Percentiles rank a stretch among this genome's conserved stretches.
Conservation (phyloP, 2,113 vertebrate species). For the Mesitornis unicolor region DNA sequence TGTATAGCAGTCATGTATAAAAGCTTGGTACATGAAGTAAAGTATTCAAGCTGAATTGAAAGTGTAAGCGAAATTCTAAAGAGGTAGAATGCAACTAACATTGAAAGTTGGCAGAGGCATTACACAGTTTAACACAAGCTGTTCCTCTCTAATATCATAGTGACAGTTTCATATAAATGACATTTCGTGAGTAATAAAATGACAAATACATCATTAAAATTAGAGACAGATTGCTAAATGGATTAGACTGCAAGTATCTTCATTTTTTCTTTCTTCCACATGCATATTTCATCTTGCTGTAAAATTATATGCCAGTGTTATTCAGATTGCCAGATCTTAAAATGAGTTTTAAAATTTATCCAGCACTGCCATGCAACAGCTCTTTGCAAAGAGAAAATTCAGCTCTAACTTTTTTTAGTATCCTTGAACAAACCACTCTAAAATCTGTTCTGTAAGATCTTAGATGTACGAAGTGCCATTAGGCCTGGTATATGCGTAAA, state of each 20-base stretch:
- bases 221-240: conserved; percentile 62
- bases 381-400: neutral
- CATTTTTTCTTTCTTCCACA: conserved; percentile 25
- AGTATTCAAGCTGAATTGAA: neutral
- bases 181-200: conserved; percentile 61
- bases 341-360: conserved; percentile 36
- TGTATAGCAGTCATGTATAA: neutral
- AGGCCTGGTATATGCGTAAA: neutral
- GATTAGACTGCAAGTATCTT: conserved; percentile 45
- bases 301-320: conserved; percentile 38
- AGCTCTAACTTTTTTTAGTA: neutral
- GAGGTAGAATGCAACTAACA: neutral
- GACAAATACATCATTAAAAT: conserved; percentile 67
- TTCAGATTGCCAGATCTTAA: conserved; percentile 37
- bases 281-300: conserved; percentile 36
- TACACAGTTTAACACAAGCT: conserved; percentile 55
- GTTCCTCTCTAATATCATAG: conserved; percentile 54
- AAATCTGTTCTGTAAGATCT: neutral
- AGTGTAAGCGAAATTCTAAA: conserved; percentile 8
- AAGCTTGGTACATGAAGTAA: neutral
- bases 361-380: neutral
- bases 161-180: conserved; percentile 58
- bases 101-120: conserved; percentile 3
- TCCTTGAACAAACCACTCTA: neutral
- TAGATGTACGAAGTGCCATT: neutral